Percentiles rank a stretch among this genome's conserved stretches.
These are phyloP conservation scores for Galeopterus variegatus DNA, from an alignment of 2,113 vertebrate genomes.

Conservation along the genomic window DNA sequence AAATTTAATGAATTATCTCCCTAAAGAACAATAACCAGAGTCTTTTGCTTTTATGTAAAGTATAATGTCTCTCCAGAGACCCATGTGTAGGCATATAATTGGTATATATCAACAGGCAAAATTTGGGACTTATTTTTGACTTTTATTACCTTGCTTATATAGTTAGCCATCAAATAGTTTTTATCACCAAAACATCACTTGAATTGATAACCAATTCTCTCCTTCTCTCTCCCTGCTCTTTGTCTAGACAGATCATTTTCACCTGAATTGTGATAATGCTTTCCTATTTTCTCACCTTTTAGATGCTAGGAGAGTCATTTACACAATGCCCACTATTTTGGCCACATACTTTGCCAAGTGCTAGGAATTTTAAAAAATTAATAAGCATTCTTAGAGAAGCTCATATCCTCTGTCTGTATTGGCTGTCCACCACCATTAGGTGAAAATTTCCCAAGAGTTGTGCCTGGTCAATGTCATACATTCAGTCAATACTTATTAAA, in stretches of 20 bases:
- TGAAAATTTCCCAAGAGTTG: neutral
- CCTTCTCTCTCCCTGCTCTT: neutral
- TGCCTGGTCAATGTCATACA: neutral
- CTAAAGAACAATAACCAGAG: neutral
- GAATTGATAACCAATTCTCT: neutral
- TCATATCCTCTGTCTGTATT: neutral
- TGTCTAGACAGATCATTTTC: neutral
- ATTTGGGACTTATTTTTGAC: neutral
- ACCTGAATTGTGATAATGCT: neutral
- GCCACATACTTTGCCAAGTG: neutral
- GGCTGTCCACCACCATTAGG: neutral
- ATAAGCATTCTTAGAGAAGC: neutral
- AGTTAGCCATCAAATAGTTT: neutral
- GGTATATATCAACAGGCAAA: neutral
- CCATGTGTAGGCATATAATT: neutral
- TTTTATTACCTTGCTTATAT: slow-evolving; percentile 25
- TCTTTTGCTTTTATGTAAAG: slow-evolving; percentile 1
- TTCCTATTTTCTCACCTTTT: slow-evolving; percentile 15
- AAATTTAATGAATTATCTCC: neutral
- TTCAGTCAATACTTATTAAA: neutral
- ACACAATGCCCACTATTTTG: neutral
- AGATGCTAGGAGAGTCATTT: neutral
- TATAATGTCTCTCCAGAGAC: neutral
- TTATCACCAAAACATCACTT: neutral
- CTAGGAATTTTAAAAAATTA: neutral